Evolutionary conservation across 2,888 invertebrate species (phyloP).

Genomic region (Apeira syringaria): DNA sequence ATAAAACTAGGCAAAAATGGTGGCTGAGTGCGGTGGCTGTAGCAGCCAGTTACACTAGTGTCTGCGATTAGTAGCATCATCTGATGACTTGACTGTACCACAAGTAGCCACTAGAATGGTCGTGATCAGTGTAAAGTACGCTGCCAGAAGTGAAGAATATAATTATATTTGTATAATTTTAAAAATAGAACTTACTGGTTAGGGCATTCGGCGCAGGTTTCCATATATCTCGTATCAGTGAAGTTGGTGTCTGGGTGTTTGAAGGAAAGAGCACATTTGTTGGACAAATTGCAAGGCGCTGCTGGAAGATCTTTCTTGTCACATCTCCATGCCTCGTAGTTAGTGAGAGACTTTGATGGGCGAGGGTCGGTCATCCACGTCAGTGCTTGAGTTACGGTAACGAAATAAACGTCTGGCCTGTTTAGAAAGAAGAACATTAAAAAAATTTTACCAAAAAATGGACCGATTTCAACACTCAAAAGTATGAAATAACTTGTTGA

Average conservation of each 20-base stretch:
- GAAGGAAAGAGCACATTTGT: constrained; percentile 93
- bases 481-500: too few species aligned
- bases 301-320: constrained; percentile 88
- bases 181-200: constrained; percentile 87
- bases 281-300: constrained; percentile 90
- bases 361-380: constrained; percentile 96
- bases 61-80: too few species aligned
- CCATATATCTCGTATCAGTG: constrained; percentile 93
- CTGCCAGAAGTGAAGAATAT: too few species aligned
- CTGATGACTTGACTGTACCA: too few species aligned
- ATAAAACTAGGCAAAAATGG: too few species aligned
- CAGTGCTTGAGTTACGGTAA: constrained; percentile 93
- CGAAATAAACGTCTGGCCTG: constrained; percentile 94
- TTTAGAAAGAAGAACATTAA: constrained; percentile 30
- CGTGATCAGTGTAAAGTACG: too few species aligned
- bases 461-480: too few species aligned
- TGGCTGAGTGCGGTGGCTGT: too few species aligned
- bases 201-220: constrained; percentile 94
- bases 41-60: too few species aligned
- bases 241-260: constrained; percentile 90
- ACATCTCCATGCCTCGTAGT: constrained; percentile 93
- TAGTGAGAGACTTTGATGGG: constrained; percentile 85
- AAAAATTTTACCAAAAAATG: too few species aligned
- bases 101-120: too few species aligned
- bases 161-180: too few species aligned